These are phyloP conservation scores for Cyphomyrus plagiostoma DNA, from an alignment of 2,113 vertebrate species.

Conservation along the genomic window DNA sequence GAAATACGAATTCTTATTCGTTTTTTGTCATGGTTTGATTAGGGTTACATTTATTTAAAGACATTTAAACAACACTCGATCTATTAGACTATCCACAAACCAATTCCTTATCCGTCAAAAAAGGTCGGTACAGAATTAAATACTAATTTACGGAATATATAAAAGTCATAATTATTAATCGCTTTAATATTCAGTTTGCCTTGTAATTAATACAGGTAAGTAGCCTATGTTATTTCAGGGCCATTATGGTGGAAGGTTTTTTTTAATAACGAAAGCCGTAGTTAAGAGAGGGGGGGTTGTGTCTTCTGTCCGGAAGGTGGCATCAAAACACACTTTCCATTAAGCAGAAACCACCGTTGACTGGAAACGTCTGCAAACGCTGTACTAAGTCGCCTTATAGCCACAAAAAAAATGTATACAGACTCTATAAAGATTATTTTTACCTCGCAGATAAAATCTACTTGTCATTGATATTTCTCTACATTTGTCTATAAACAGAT, in stretches of 20 bases:
- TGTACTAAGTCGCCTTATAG: not conserved
- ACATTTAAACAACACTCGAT: not conserved
- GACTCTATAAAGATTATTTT: not conserved
- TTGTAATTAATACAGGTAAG: not conserved
- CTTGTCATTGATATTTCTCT: not conserved
- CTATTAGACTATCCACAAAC: not conserved
- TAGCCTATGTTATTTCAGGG: not conserved
- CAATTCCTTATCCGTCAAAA: not conserved
- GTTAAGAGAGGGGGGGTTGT: not conserved
- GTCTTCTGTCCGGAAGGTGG: conserved; percentile 6
- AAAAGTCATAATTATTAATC: not conserved
- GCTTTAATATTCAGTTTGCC: not conserved
- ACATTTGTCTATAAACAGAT: not conserved
- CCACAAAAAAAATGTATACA: not conserved
- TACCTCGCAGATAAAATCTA: not conserved
- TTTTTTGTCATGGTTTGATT: not conserved
- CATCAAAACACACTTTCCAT: conserved; percentile 9
- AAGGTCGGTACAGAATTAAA: not conserved
- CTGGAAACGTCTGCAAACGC: not conserved
- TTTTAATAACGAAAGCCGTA: not conserved
- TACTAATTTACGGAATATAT: not conserved
- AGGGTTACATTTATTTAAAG: not conserved
- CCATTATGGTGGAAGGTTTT: not conserved
- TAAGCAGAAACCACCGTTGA: not conserved
- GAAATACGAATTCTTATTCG: not conserved